These are phyloP conservation scores for Carduelis carduelis DNA, from an alignment of 2,797 vertebrate genomes.

Conservation along the genomic window DNA sequence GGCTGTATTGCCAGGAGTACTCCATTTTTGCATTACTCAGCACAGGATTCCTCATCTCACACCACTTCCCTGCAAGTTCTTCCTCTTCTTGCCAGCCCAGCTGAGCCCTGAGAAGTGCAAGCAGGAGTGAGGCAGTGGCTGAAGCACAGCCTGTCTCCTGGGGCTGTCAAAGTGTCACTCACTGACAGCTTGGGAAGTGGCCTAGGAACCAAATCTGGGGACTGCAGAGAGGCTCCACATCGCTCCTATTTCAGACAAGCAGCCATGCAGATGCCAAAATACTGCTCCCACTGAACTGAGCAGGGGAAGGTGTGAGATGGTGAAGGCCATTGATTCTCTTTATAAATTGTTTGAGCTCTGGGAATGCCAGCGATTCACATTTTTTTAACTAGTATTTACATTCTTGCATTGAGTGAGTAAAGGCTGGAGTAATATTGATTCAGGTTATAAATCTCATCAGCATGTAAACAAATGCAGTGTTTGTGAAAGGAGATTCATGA, in stretches of 20 bases:
- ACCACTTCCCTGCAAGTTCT: neutral
- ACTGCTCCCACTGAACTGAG: neutral
- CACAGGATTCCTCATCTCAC: neutral
- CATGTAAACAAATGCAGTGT: neutral
- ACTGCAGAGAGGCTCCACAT: neutral
- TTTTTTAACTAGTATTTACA: neutral
- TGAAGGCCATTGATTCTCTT: neutral
- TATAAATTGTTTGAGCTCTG: neutral
- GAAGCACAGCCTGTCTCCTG: neutral
- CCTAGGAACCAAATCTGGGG: neutral
- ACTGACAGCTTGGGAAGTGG: neutral
- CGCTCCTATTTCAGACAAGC: neutral
- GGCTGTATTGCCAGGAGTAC: neutral
- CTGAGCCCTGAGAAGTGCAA: neutral
- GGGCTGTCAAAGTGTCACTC: neutral
- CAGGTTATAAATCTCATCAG: constrained; percentile 32
- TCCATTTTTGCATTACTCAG: neutral
- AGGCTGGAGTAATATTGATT: neutral
- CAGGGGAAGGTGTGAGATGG: neutral
- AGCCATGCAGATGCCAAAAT: neutral
- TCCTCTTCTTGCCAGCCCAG: neutral
- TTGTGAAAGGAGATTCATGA: neutral
- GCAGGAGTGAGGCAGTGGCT: neutral
- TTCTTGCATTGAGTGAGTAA: neutral
- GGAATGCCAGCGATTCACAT: neutral